Evolutionary conservation across 2,113 vertebrate species (phyloP).

Genomic region (Sciurus niger): DNA sequence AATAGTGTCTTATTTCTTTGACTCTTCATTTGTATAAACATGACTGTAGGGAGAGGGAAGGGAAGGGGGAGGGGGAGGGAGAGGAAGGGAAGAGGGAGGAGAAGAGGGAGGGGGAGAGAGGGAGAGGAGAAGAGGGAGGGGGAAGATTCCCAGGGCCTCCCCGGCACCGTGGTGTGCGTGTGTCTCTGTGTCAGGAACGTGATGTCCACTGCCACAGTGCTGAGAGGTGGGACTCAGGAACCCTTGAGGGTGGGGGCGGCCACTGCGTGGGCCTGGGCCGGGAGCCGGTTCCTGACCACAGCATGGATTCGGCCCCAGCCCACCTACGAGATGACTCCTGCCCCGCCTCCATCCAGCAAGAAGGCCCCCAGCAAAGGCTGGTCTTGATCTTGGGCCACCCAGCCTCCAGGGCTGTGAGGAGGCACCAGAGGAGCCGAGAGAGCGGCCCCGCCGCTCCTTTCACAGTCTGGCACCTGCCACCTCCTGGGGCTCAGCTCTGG

Average conservation of each 20-base stretch:
- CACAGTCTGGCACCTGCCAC: no score
- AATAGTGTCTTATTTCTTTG: neutral
- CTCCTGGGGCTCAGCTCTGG: neutral
- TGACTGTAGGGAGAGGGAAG: neutral
- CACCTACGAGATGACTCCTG: neutral
- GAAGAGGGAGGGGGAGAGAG: no score
- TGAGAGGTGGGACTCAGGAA: neutral
- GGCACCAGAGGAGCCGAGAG: no score
- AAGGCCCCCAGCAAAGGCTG: no score
- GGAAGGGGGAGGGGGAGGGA: no score
- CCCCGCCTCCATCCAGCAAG: neutral
- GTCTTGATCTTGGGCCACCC: neutral
- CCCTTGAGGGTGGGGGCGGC: neutral
- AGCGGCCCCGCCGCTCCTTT: neutral
- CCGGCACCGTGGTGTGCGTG: neutral
- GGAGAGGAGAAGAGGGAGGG: neutral
- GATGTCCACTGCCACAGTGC: no score
- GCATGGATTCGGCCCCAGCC: neutral
- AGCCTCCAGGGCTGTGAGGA: neutral
- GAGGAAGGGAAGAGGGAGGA: no score
- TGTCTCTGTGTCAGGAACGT: neutral
- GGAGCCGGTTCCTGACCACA: neutral
- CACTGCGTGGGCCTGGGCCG: no score
- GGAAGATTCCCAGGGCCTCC: rapidly evolving
- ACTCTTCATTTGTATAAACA: neutral